phyloP scores from a whole-genome alignment of 2,797 vertebrate species.

The Argyrosomus regius region DNA sequence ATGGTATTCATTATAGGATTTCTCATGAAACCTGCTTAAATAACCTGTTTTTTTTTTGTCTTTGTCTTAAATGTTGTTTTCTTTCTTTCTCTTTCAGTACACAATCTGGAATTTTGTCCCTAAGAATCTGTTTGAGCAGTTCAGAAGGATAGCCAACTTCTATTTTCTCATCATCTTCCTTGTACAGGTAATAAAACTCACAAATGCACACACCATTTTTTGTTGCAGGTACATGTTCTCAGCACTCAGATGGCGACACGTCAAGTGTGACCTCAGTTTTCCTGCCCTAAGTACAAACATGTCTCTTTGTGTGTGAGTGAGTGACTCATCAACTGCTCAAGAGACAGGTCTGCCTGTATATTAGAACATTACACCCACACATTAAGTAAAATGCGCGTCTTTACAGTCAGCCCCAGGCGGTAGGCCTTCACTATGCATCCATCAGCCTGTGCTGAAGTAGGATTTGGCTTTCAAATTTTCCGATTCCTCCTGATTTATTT shows the following conservation, averaged over 20 bases:
- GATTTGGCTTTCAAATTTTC: slow-evolving; percentile 65
- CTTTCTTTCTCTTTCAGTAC: slow-evolving; percentile 86
- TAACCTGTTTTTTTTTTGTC: not conserved
- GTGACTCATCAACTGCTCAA: slow-evolving; percentile 60
- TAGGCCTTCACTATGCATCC: slow-evolving; percentile 60
- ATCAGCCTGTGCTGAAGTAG: slow-evolving; percentile 38
- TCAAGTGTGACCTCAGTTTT: slow-evolving; percentile 42
- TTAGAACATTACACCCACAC: slow-evolving; percentile 57
- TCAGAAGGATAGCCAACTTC: slow-evolving; percentile 99
- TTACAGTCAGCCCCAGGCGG: slow-evolving; percentile 40
- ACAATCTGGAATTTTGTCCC: slow-evolving; percentile 99
- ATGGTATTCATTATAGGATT: not conserved
- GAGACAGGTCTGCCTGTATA: slow-evolving; percentile 45
- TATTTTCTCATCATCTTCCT: slow-evolving; percentile 99
- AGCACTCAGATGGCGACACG: slow-evolving; percentile 17
- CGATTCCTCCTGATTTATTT: slow-evolving; percentile 55
- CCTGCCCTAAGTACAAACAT: slow-evolving; percentile 29
- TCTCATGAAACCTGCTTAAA: not conserved
- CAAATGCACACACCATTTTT: slow-evolving; percentile 34
- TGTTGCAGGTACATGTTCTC: not conserved
- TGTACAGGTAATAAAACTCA: slow-evolving; percentile 91
- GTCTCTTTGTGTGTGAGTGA: slow-evolving; percentile 5
- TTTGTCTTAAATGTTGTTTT: not conserved
- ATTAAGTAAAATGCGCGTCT: slow-evolving; percentile 43
- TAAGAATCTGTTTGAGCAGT: slow-evolving; percentile 99